A percentile compares a stretch with the other conserved stretches of the same genome.
phyloP scores from a whole-genome alignment of 2,797 vertebrate genomes.

The Anabacerthia variegaticeps region DNA sequence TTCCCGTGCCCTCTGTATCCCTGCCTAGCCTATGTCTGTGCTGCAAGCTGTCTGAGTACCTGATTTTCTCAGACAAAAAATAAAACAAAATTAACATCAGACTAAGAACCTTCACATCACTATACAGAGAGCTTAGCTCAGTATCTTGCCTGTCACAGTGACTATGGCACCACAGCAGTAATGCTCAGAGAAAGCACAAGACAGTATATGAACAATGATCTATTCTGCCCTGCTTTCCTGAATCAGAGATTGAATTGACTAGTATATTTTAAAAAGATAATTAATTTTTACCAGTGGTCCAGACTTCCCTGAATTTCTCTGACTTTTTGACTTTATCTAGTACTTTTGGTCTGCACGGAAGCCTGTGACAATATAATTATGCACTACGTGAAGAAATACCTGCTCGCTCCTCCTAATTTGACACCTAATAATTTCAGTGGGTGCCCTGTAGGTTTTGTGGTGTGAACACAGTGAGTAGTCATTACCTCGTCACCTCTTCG shows the following conservation, averaged over 20 bases:
- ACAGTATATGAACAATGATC: background rate
- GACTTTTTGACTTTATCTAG: slow-evolving; percentile 29
- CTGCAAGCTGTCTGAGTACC: background rate
- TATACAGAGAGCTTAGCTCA: background rate
- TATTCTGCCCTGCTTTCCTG: background rate
- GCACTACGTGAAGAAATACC: slow-evolving; percentile 1
- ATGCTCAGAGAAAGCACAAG: background rate
- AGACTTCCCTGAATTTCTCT: background rate
- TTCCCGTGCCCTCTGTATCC: background rate
- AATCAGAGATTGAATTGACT: background rate
- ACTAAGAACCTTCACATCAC: background rate
- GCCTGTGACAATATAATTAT: slow-evolving; percentile 61
- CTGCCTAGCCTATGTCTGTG: background rate
- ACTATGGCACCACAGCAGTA: background rate
- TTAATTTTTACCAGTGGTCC: background rate
- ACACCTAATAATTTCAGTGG: slow-evolving; percentile 53
- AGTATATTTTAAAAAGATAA: background rate
- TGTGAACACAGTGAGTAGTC: slow-evolving; percentile 9
- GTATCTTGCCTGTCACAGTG: background rate
- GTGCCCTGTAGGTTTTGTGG: slow-evolving; percentile 36
- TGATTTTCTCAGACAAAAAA: background rate
- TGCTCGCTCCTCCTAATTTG: slow-evolving; percentile 11
- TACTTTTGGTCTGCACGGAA: background rate
- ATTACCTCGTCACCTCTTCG: slow-evolving; percentile 7
- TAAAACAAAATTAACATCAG: background rate